These are phyloP conservation scores for Gortyna flavago DNA, from an alignment of 2,888 invertebrate genomes.

Conservation along the genomic window DNA sequence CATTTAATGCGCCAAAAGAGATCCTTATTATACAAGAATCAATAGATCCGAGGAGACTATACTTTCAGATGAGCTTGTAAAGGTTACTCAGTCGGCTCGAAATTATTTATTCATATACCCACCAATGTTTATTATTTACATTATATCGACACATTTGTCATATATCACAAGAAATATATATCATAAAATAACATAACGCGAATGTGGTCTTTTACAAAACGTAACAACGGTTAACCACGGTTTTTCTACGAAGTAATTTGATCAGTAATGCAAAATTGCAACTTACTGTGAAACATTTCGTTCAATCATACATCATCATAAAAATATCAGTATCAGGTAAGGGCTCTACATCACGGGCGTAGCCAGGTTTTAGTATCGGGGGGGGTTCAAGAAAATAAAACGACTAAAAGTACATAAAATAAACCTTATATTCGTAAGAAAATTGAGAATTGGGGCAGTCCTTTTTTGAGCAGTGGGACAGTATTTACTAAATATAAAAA, in stretches of 20 bases:
- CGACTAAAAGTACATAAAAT: too few relatives aligned
- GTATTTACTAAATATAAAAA: too few relatives aligned
- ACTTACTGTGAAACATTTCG: slow-evolving; percentile 11
- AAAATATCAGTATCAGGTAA: slow-evolving; percentile 18
- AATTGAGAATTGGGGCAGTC: too few relatives aligned
- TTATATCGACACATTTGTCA: slow-evolving; percentile 53
- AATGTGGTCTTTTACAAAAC: slow-evolving; percentile 26
- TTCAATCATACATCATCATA: neutral
- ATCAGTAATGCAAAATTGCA: slow-evolving; percentile 9
- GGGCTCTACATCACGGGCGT: slow-evolving; percentile 38
- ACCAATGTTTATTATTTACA: slow-evolving; percentile 51
- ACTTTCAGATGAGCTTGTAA: slow-evolving; percentile 32
- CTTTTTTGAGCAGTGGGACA: too few relatives aligned
- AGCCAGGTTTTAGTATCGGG: too few relatives aligned
- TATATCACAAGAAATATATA: slow-evolving; percentile 38
- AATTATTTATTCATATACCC: slow-evolving; percentile 49
- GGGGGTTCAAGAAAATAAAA: too few relatives aligned
- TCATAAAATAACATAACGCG: slow-evolving; percentile 31
- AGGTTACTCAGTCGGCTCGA: slow-evolving; percentile 31
- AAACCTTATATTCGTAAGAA: too few relatives aligned
- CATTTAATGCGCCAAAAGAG: slow-evolving; percentile 12
- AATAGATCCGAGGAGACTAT: slow-evolving; percentile 18
- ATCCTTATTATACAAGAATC: slow-evolving; percentile 12
- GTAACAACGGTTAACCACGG: neutral
- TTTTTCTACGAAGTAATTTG: slow-evolving; percentile 5